These are phyloP conservation scores for Mustelus asterias DNA, from an alignment of 2,113 vertebrate species.

Conservation along the genomic window DNA sequence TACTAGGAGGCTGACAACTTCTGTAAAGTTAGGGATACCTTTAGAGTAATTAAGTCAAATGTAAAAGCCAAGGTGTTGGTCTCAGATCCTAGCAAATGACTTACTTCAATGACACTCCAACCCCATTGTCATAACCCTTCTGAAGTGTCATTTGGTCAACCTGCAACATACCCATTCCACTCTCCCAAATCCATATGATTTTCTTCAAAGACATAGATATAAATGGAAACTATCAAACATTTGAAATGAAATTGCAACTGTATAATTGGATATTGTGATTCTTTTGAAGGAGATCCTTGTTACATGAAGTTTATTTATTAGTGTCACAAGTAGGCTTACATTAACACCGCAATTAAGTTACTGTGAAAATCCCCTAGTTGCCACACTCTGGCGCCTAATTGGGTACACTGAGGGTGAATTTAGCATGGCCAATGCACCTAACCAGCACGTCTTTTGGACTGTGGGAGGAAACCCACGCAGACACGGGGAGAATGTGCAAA, in stretches of 20 bases:
- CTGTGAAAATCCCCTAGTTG: too few relatives aligned
- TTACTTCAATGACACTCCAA: background rate
- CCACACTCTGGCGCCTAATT: too few relatives aligned
- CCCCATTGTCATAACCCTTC: background rate
- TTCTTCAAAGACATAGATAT: background rate
- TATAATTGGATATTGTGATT: conserved; percentile 22
- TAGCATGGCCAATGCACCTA: too few relatives aligned
- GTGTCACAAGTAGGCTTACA: too few relatives aligned
- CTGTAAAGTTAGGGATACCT: background rate
- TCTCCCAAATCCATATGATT: background rate
- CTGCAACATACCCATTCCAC: background rate
- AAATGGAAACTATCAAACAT: background rate
- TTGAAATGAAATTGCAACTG: background rate
- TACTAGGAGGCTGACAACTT: background rate
- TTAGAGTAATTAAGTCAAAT: background rate
- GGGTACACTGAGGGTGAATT: too few relatives aligned
- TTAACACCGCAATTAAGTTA: too few relatives aligned
- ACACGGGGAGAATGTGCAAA: too few relatives aligned
- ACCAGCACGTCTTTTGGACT: too few relatives aligned
- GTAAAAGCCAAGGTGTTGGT: background rate
- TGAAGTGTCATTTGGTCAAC: background rate
- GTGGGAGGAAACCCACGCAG: too few relatives aligned
- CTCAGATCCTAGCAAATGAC: background rate
- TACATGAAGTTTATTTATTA: too few relatives aligned
- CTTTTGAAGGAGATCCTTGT: background rate